A percentile compares a stretch with the other conserved stretches of the same genome.
These are phyloP conservation scores for Molossus molossus DNA, from an alignment of 2,797 vertebrate species.

Conservation along the genomic window DNA sequence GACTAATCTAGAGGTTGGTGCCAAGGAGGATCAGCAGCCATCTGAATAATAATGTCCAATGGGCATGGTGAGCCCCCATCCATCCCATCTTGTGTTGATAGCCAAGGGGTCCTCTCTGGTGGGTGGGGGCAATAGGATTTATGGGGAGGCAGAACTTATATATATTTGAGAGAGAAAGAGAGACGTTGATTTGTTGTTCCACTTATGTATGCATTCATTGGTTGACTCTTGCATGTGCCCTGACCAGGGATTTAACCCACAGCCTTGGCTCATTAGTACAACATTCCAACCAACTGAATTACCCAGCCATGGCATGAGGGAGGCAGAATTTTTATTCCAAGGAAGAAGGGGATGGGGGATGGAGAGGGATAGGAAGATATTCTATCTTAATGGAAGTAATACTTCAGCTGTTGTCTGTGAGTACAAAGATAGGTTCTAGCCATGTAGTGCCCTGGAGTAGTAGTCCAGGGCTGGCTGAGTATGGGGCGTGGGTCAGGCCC, in stretches of 20 bases:
- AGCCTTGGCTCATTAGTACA: background rate
- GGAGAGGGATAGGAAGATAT: background rate
- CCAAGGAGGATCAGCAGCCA: background rate
- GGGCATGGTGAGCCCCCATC: background rate
- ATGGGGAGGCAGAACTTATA: background rate
- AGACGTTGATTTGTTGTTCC: background rate
- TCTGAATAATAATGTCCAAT: background rate
- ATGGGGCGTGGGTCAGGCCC: background rate
- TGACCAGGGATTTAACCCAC: background rate
- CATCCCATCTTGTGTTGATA: background rate
- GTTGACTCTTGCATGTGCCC: background rate
- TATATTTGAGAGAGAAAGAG: background rate
- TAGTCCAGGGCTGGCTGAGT: background rate
- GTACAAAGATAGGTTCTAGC: background rate
- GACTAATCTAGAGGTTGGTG: background rate
- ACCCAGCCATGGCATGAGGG: background rate
- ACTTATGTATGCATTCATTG: background rate
- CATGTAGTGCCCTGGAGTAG: background rate
- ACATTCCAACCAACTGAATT: background rate
- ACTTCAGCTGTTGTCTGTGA: background rate
- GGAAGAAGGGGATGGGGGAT: background rate
- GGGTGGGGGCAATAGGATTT: background rate
- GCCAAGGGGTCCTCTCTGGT: constrained; percentile 17
- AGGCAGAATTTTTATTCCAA: background rate
- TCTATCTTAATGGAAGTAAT: background rate